phyloP scores from a whole-genome alignment of 2,888 invertebrate species.

The Formica aserva region DNA sequence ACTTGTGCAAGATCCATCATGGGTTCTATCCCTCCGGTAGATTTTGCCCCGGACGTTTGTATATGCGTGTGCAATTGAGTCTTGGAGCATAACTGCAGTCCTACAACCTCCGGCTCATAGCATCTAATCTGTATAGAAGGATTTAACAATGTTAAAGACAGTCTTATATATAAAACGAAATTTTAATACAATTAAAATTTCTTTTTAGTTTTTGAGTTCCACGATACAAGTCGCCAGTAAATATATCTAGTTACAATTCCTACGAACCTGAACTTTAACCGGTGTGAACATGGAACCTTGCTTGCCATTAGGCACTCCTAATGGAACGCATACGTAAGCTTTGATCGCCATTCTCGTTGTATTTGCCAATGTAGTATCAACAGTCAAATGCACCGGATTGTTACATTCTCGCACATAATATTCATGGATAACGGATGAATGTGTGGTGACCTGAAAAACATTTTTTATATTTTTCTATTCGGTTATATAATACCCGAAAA shows the following conservation, averaged over 20 bases:
- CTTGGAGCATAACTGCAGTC: conserved; percentile 93
- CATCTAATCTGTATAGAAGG: conserved; percentile 88
- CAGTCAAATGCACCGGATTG: conserved; percentile 97
- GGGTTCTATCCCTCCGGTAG: conserved; percentile 89
- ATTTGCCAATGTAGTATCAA: conserved; percentile 96
- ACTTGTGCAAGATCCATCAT: conserved; percentile 93
- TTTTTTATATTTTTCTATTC: not conserved
- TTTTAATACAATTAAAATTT: not conserved
- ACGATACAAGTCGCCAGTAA: not conserved
- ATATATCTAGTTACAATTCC: not conserved
- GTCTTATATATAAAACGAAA: not conserved
- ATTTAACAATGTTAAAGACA: not conserved
- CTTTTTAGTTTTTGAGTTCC: not conserved
- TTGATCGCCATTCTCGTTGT: conserved; percentile 95
- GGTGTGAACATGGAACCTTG: conserved; percentile 99
- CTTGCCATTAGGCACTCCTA: conserved; percentile 97
- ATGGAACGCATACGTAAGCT: conserved; percentile 96
- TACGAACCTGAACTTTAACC: conserved; percentile 91
- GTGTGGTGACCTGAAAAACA: conserved; percentile 92
- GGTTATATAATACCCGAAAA: not conserved
- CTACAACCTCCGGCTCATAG: conserved; percentile 97
- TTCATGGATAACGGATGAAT: conserved; percentile 98
- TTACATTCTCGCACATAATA: conserved; percentile 98
- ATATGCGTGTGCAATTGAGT: conserved; percentile 87
- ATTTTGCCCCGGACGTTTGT: conserved; percentile 85